Evolutionary conservation across 2,797 vertebrate species (phyloP), one percentile per base, ranked within the genome.

Genomic region (Lacerta viridis): DNA sequence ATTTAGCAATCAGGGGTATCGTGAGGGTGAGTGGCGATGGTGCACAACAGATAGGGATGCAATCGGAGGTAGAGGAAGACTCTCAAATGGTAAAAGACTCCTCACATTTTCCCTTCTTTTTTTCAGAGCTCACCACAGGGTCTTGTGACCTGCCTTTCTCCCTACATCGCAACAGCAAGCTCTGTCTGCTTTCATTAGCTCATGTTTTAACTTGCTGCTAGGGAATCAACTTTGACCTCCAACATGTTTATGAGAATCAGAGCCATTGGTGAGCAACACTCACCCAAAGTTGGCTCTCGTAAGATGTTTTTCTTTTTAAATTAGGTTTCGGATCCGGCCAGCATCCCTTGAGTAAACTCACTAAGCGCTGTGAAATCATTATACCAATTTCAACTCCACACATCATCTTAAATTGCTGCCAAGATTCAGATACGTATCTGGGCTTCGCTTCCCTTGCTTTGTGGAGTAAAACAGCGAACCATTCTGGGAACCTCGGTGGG

Each of bases 401-500:
- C 55, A 76, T 83, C n/a, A 64, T 61, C 87, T 68, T 75, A 92
- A 92, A 87, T 2, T 20, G 15, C 88, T 91, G 29, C 61, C 43
- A 88, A 84, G 8, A 6, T 80, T 91, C 68, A 76, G 43, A 46
- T 39, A 85, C 33, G 61, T 71, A 68, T 68, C 29, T 64, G 2
- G 69, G n/a, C 83, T 92, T 95, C 17, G 9, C 7, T 87, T 23
- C 17, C 20, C 23, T 83, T 25, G 33, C 20, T 1, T 75, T 7
- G n/a, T 61, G 72, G 81, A 88, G 5, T 59, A 85, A 75, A 90
- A 81, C 41, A 61, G 10, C 7, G 83, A 85, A 20, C 46, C 75
- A 29, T 0, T 0, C 78, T 43, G 87, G 68, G 9, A 66, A 41
- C 1, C 17, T 71, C 87, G 0, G 0, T n/a, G 0, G 0, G 10